Evolutionary conservation across 1,140 invertebrate genomes (phyloP).

Genomic region (Bradysia coprophila): DNA sequence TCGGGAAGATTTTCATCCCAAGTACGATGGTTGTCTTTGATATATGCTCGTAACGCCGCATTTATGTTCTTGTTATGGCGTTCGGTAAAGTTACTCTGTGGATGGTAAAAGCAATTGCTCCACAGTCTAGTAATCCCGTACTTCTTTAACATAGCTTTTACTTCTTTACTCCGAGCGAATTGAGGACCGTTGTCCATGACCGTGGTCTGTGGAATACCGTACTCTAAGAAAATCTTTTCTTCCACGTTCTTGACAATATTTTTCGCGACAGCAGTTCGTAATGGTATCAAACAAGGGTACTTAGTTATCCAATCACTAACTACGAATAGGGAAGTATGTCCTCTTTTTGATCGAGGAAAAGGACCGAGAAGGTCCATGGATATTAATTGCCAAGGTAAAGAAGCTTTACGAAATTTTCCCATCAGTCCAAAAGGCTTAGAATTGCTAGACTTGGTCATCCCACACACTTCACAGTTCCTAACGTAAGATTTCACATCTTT

Average conservation of each 20-base stretch:
- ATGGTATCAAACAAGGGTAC: constrained; percentile 1
- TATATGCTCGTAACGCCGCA: too few relatives aligned
- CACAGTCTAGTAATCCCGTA: constrained; percentile 3
- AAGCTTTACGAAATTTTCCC: constrained; percentile 1
- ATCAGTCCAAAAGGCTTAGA: constrained; percentile 3
- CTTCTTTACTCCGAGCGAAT: neutral
- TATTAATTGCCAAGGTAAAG: constrained; percentile 4
- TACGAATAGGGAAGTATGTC: constrained; percentile 3
- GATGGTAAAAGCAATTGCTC: too few relatives aligned
- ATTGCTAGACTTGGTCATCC: constrained; percentile 4
- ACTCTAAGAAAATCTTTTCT: constrained; percentile 2
- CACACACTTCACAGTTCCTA: constrained; percentile 1
- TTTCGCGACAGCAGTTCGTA: neutral
- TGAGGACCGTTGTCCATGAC: constrained; percentile 5
- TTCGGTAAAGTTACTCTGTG: too few relatives aligned
- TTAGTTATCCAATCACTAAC: constrained; percentile 4
- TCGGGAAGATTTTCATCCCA: too few relatives aligned
- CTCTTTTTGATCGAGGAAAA: constrained; percentile 3
- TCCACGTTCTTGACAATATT: neutral
- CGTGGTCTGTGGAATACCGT: constrained; percentile 4
- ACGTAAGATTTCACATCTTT: constrained; percentile 1
- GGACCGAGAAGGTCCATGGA: constrained; percentile 3
- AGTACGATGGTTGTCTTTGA: too few relatives aligned
- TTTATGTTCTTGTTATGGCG: too few relatives aligned
- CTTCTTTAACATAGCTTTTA: neutral